Base-by-base conservation (phyloP, 2,797 vertebrate species). In the Spinus pinus region DNA sequence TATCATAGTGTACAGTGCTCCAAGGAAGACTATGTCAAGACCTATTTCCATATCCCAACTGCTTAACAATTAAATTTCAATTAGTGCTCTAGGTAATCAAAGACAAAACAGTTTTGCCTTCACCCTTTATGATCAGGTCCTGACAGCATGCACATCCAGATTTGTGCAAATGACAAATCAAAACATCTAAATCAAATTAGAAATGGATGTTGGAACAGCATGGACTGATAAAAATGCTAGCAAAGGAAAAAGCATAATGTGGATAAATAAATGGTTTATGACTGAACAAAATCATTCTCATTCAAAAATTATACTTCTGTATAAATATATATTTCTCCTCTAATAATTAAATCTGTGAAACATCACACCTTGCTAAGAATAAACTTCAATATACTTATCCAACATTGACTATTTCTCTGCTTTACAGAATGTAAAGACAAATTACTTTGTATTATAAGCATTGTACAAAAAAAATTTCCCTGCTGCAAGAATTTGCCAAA, bases 241-340 rank as follows among this genome's bases (percentile, higher is more conserved):
- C 65, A 80, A 90, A 92, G 44, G 42, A 93, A 88, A 88, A 94
- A 88, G 74, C 39, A 47, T 81, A 37, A 87, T 42, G 50, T 70
- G 74, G 87, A 88, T 81, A 93, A 94, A 95, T 88, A 95, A 93
- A 89, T 14, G 58, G 54, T 86, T 95, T 49, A 92, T 35, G 66
- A 81, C 73, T 46, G 77, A 91, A 94, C 61, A 93, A 93, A 91
- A 81, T 18, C 56, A 92, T 77, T 47, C 61, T 86, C 66, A 94
- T 94, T 94, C 62, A 93, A 96, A 96, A 95, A 92, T 74, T 94
- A 95, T 54, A 93, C 69, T 97, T 95, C 93, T 93, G 71, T 96
- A 97, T 94, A 97, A 97, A 96, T 95, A 93, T 92, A 94, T 86
- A 88, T 93, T 91, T 94, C 54, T 95, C 79, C 74, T 73, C 9